Evolutionary conservation across 2,888 invertebrate genomes (phyloP).

Genomic region (Zaprionus lineosus): DNA sequence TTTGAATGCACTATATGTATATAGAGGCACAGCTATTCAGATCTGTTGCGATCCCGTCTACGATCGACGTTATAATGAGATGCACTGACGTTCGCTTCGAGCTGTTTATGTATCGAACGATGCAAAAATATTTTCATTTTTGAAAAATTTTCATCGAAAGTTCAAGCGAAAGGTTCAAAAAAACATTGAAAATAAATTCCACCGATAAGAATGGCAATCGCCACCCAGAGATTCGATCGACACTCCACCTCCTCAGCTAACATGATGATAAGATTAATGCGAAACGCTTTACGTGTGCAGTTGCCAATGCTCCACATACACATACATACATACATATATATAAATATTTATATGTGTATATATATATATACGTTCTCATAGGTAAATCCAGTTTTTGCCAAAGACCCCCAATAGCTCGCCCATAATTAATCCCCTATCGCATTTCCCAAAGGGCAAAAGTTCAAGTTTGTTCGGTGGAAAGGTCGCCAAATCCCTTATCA

Average conservation of each 20-base stretch:
- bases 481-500: constrained; percentile 17
- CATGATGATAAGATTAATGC: constrained; percentile 30
- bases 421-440: constrained; percentile 20
- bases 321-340: background rate
- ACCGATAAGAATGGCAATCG: constrained; percentile 42
- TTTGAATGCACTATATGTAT: background rate
- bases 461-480: constrained; percentile 12
- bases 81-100: constrained; percentile 11
- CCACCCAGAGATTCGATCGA: constrained; percentile 24
- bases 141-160: constrained; percentile 25
- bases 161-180: constrained; percentile 64
- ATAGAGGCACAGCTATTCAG: background rate
- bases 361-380: too few relatives aligned
- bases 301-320: background rate
- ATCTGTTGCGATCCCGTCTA: constrained; percentile 23
- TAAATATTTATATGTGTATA: background rate
- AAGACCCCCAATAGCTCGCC: too few relatives aligned
- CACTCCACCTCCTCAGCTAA: constrained; percentile 2
- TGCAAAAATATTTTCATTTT: constrained; percentile 44
- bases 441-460: constrained; percentile 18
- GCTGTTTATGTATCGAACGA: constrained; percentile 4
- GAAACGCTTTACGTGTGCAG: constrained; percentile 15
- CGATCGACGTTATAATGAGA: constrained; percentile 39
- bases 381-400: too few relatives aligned
- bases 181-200: constrained; percentile 50